Base-by-base conservation (phyloP, 1,140 invertebrate genomes). In the Bombus pascuorum region DNA sequence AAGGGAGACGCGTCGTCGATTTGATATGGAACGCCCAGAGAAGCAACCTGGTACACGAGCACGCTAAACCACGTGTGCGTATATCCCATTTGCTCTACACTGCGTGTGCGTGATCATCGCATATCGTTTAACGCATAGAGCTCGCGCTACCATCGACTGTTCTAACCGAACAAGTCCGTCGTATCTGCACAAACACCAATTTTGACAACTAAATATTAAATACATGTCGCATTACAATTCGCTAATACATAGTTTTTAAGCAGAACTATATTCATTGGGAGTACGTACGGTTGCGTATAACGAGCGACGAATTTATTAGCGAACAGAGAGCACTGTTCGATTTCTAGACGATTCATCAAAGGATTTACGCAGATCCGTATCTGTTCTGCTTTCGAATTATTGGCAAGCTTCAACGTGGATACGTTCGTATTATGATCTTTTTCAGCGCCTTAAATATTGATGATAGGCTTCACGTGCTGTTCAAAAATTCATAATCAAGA, bases 11-110 rank as follows among this genome's bases (percentile, higher is more conserved):
- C 62, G 71, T 47, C 71, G 57, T 34, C 77, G 88, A 81, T 87
- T 85, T 78, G 81, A 71, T 37, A 73, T 42, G 81, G 86, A 86
- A 90, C 86, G 86, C 83, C 77, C 84, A 39, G 71, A 71, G 70
- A 44, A 81, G 28, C 57, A 62, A 18, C 32, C 71, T 53, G 3
- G 32, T 34, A 13, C 47, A n/a, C 34, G 28, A 39, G 25, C 37
- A 28, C 22, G 71, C 42, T 81, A 44, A 62, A 75, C 32, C 87
- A 84, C 86, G 81, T 87, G 86, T 77, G 28, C 59, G 32, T 59
- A 42, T 12, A 47, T 28, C 37, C 8, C 34, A 10, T 8, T n/a
- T 28, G 13, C 74, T 76, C 47, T 13, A 32, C 34, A 53, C 47
- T 57, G 66, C 76, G 81, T 68, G 47, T 53, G 71, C 79, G 73